These are phyloP conservation scores for Hirtodrosophila trivittata DNA, from an alignment of 2,888 invertebrate genomes.

Conservation along the genomic window DNA sequence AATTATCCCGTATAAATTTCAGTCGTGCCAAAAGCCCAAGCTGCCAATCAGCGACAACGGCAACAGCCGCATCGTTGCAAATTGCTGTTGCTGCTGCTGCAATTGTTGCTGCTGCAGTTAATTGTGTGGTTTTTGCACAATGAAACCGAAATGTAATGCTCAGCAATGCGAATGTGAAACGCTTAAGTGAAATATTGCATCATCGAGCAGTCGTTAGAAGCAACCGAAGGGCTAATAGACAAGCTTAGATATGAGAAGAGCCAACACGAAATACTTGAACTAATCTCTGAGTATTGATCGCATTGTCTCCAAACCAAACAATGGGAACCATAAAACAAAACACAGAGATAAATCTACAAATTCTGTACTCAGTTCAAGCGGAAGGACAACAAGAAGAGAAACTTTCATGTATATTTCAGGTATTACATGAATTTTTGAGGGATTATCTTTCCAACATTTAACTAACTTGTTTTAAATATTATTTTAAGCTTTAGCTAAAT, in stretches of 20 bases:
- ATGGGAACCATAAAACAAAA: too few relatives aligned
- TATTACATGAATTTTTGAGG: too few relatives aligned
- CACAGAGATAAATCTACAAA: too few relatives aligned
- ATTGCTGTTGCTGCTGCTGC: conserved; percentile 10
- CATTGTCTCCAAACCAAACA: too few relatives aligned
- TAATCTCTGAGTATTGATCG: too few relatives aligned
- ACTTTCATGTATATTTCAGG: too few relatives aligned
- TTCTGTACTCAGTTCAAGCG: too few relatives aligned
- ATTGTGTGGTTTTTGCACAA: conserved; percentile 62
- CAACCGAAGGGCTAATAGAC: conserved; percentile 2
- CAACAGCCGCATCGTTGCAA: conserved; percentile 13
- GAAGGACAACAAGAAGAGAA: too few relatives aligned
- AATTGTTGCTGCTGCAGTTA: conserved; percentile 48
- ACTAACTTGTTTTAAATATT: too few relatives aligned
- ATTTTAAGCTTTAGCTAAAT: too few relatives aligned
- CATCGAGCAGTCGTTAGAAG: conserved; percentile 25
- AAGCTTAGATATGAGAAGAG: neutral
- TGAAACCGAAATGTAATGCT: conserved; percentile 20
- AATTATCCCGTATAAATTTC: conserved; percentile 76
- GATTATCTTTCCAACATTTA: too few relatives aligned
- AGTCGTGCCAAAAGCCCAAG: conserved; percentile 29
- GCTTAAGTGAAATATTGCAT: conserved; percentile 47
- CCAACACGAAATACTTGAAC: too few relatives aligned
- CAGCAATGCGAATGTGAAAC: conserved; percentile 19
- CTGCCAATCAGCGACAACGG: conserved; percentile 38